A percentile compares a stretch with the other conserved stretches of the same genome.
Conservation (phyloP, 2,113 vertebrate genomes). For the Barnardius zonarius region DNA sequence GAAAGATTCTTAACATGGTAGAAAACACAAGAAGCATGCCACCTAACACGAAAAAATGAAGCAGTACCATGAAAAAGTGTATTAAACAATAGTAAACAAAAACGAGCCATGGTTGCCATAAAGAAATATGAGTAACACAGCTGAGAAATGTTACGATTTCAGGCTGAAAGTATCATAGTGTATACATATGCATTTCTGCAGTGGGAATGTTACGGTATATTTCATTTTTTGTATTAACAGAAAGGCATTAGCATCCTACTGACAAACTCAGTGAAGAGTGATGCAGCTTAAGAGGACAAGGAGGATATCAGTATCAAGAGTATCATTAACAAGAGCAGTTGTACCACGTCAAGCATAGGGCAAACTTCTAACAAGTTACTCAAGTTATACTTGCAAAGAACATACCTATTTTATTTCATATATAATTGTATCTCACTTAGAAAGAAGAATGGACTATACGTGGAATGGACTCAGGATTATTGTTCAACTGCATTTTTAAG, state of each 20-base stretch:
- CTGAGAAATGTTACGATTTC: neutral
- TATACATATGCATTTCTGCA: neutral
- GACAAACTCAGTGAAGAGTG: neutral
- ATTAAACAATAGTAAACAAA: neutral
- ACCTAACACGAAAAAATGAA: neutral
- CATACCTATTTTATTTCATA: neutral
- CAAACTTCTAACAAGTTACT: neutral
- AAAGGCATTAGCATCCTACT: neutral
- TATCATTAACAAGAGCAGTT: neutral
- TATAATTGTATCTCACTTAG: neutral
- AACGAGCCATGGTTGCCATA: fast-evolving
- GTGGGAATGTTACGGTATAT: neutral
- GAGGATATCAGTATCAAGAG: neutral
- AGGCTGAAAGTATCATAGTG: neutral
- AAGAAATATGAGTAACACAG: neutral
- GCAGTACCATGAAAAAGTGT: neutral
- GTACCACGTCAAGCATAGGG: fast-evolving
- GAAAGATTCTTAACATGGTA: neutral
- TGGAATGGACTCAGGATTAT: neutral
- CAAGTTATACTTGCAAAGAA: neutral
- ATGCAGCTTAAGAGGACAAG: neutral
- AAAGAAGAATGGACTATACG: neutral
- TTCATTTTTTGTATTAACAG: neutral
- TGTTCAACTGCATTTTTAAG: neutral
- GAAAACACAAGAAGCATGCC: neutral